Evolutionary conservation across 1,140 invertebrate species (phyloP).

Genomic region (Drosophila trapezifrons): DNA sequence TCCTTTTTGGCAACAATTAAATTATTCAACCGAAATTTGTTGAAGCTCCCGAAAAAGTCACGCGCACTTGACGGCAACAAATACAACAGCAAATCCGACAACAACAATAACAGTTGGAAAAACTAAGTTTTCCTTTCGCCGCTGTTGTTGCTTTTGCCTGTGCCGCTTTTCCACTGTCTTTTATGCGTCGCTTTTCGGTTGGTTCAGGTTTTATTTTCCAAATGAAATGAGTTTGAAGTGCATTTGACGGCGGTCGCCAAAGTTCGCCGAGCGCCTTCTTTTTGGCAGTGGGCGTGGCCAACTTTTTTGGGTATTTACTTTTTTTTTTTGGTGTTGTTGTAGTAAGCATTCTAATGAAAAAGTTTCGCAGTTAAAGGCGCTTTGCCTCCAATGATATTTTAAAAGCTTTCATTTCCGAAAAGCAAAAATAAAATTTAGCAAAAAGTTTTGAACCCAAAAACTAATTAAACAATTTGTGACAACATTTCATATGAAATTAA

Average conservation of each 20-base stretch:
- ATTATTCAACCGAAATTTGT: constrained; percentile 79
- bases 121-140: constrained; percentile 61
- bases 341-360: constrained; percentile 80
- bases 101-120: constrained; percentile 44
- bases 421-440: constrained; percentile 55
- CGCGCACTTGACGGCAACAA: constrained; percentile 72
- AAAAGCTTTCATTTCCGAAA: constrained; percentile 65
- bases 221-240: constrained; percentile 83
- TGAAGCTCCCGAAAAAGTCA: constrained; percentile 75
- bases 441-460: constrained; percentile 45
- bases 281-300: constrained; percentile 63
- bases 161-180: constrained; percentile 64
- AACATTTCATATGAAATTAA: constrained; percentile 24
- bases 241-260: constrained; percentile 70
- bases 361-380: constrained; percentile 79
- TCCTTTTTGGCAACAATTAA: constrained; percentile 75
- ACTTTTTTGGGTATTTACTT: constrained; percentile 18
- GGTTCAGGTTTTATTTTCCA: constrained; percentile 80
- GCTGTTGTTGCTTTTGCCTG: constrained; percentile 42
- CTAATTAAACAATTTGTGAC: constrained; percentile 33
- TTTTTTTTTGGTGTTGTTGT: constrained; percentile 37
- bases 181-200: constrained; percentile 60
- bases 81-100: constrained; percentile 38
- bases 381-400: constrained; percentile 75
- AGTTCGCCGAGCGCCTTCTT: constrained; percentile 44